These are phyloP conservation scores for Petrolisthes cinctipes DNA, from an alignment of 2,888 invertebrate genomes.

Conservation along the genomic window DNA sequence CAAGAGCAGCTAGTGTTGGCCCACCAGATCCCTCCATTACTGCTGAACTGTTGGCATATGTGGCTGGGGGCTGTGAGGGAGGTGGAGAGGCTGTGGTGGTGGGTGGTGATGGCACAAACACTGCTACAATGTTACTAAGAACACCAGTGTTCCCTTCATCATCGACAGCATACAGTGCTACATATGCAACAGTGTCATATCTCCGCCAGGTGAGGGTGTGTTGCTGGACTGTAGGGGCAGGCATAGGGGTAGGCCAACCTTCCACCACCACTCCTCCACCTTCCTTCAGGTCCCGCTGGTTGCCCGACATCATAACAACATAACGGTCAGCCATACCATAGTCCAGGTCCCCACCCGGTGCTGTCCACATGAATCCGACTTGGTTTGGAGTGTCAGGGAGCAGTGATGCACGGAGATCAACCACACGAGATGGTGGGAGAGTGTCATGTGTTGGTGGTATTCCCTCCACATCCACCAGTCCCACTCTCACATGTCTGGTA, in stretches of 20 bases:
- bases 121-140: constrained; percentile 74
- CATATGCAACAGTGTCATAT: constrained; percentile 73
- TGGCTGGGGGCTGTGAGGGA: constrained; percentile 39
- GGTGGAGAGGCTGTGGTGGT: constrained; percentile 72
- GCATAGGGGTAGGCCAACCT: constrained; percentile 62
- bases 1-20: constrained; percentile 40
- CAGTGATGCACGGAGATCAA: constrained; percentile 73
- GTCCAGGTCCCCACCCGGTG: constrained; percentile 72
- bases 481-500: constrained; percentile 54
- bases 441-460: constrained; percentile 43
- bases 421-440: constrained; percentile 72
- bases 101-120: constrained; percentile 73
- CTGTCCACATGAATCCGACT: constrained; percentile 75
- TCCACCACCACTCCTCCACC: constrained; percentile 49
- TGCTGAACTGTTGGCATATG: constrained; percentile 68
- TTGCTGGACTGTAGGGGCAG: constrained; percentile 69
- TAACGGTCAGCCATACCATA: constrained; percentile 67
- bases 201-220: constrained; percentile 72
- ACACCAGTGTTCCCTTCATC: constrained; percentile 70
- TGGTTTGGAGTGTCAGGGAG: constrained; percentile 69
- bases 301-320: constrained; percentile 52
- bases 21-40: constrained; percentile 46
- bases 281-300: constrained; percentile 40
- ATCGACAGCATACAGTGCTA: constrained; percentile 73
- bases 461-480: constrained; percentile 67